Evolutionary conservation across 1,140 invertebrate genomes (phyloP).

Genomic region (Pseudobourletiella spinata): DNA sequence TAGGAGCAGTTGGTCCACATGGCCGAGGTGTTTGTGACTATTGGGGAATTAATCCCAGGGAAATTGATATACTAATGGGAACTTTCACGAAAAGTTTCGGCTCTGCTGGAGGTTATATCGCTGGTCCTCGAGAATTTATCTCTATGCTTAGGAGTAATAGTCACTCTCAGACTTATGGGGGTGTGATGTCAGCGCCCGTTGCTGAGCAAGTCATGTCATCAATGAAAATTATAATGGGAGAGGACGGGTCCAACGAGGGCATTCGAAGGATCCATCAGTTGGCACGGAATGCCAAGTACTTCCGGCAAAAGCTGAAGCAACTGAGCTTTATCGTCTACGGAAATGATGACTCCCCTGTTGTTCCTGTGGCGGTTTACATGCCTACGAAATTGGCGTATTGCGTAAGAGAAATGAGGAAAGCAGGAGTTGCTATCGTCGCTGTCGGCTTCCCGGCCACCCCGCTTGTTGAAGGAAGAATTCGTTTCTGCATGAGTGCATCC

Average conservation of each 20-base stretch:
- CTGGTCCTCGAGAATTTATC: slow-evolving; percentile 74
- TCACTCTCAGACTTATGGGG: slow-evolving; percentile 77
- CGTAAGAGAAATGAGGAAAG: slow-evolving; percentile 67
- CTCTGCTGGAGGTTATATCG: slow-evolving; percentile 93
- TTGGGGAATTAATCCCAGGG: slow-evolving; percentile 66
- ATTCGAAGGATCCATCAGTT: slow-evolving; percentile 63
- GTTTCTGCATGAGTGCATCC: slow-evolving; percentile 92
- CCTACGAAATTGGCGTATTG: slow-evolving; percentile 89
- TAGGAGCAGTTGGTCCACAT: slow-evolving; percentile 79
- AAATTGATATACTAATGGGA: slow-evolving; percentile 96
- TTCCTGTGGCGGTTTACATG: slow-evolving; percentile 88
- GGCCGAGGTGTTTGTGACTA: slow-evolving; percentile 87
- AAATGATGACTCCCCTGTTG: slow-evolving; percentile 90
- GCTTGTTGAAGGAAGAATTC: slow-evolving; percentile 80
- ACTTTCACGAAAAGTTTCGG: slow-evolving; percentile 94
- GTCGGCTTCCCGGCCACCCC: slow-evolving; percentile 98
- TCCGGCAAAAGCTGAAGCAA: slow-evolving; percentile 72
- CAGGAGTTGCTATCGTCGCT: slow-evolving; percentile 84
- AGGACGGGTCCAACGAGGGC: slow-evolving; percentile 67
- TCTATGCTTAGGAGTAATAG: slow-evolving; percentile 68
- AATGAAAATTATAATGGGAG: slow-evolving; percentile 81
- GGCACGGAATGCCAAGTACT: slow-evolving; percentile 76
- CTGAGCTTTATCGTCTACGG: slow-evolving; percentile 93
- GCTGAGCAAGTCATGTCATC: slow-evolving; percentile 76
- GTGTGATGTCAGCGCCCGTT: slow-evolving; percentile 79